phyloP scores from a whole-genome alignment of 2,113 vertebrate species.

The Tupaia chinensis region DNA sequence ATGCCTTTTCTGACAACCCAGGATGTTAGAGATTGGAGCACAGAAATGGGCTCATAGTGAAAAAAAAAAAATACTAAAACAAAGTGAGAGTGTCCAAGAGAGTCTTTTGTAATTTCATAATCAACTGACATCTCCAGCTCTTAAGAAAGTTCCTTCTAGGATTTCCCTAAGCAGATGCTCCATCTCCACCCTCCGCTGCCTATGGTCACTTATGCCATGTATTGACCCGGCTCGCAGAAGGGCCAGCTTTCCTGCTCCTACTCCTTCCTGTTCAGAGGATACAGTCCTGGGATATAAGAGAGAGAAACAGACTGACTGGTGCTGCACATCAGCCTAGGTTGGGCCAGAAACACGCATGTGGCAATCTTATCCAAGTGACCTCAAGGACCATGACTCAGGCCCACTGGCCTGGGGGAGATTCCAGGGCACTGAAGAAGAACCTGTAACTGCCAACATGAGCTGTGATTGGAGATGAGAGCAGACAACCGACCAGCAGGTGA shows the following conservation, averaged over 20 bases:
- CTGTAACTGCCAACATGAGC: not conserved
- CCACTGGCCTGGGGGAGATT: not conserved
- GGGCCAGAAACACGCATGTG: not conserved
- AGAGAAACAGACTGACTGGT: not conserved
- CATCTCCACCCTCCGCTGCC: accelerated
- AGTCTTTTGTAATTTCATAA: not conserved
- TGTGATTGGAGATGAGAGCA: not conserved
- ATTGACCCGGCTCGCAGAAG: not conserved
- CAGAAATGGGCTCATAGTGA: accelerated
- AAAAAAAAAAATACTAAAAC: not conserved
- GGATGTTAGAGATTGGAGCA: not conserved
- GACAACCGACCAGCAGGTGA: not conserved
- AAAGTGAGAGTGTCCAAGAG: too few relatives aligned
- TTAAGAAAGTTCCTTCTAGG: not conserved
- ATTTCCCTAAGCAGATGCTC: not conserved
- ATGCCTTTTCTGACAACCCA: too few relatives aligned
- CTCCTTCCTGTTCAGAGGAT: not conserved
- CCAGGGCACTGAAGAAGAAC: not conserved
- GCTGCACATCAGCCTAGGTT: accelerated
- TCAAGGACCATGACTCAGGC: not conserved
- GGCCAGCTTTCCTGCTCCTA: not conserved
- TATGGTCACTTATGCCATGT: not conserved
- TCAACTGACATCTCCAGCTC: too few relatives aligned
- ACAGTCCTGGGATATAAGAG: not conserved
- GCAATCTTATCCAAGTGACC: not conserved